phyloP scores from a whole-genome alignment of 2,113 vertebrate genomes.

The Phaethon lepturus region DNA sequence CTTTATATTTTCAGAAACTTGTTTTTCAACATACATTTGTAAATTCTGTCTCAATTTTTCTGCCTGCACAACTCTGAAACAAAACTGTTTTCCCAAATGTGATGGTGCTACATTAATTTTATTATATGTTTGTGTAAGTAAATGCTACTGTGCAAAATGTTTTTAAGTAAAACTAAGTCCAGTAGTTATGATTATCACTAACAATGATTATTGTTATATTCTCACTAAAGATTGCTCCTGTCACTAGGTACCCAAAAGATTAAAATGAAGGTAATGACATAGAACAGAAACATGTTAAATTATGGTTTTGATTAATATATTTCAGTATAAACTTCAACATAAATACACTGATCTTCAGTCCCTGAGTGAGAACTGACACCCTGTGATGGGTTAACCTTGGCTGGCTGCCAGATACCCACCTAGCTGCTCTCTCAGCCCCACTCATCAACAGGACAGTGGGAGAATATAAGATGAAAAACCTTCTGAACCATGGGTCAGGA shows the following conservation, averaged over 20 bases:
- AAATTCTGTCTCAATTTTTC: neutral
- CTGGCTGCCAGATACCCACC: neutral
- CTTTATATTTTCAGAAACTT: neutral
- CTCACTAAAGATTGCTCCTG: neutral
- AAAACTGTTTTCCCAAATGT: neutral
- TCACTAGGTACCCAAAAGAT: neutral
- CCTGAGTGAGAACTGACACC: neutral
- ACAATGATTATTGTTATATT: neutral
- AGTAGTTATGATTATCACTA: neutral
- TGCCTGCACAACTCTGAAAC: neutral
- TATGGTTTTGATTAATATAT: neutral
- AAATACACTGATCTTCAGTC: neutral
- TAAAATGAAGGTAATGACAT: neutral
- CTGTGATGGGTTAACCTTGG: neutral
- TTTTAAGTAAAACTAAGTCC: neutral
- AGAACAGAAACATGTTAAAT: neutral
- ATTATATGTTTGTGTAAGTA: neutral
- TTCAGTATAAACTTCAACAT: neutral
- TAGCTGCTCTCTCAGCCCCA: neutral
- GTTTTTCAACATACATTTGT: neutral
- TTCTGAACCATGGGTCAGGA: neutral
- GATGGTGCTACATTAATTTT: neutral
- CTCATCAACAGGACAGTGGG: neutral
- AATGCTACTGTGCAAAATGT: neutral
- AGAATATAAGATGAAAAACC: neutral